Evolutionary conservation across 2,888 invertebrate genomes (phyloP).

Genomic region (Drosophila percnosoma): DNA sequence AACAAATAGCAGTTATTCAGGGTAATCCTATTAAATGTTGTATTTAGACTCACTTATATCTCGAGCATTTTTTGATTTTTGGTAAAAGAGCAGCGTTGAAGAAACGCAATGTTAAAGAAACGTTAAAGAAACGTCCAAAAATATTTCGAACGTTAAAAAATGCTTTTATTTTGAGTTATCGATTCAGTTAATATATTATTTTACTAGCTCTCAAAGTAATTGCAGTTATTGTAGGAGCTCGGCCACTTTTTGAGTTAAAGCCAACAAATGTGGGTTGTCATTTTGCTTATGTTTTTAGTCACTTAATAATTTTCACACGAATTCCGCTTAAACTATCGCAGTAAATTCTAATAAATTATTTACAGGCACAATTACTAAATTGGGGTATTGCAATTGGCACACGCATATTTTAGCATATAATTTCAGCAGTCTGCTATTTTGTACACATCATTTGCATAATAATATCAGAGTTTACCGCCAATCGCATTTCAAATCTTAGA

Average conservation of each 20-base stretch:
- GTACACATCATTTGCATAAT: slow-evolving; percentile 2
- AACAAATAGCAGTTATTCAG: neutral
- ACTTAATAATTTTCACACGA: neutral
- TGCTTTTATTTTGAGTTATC: neutral
- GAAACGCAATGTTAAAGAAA: neutral
- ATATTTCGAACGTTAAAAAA: too few species aligned
- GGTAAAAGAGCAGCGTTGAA: neutral
- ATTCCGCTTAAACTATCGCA: neutral
- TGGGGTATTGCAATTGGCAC: neutral
- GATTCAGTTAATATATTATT: neutral
- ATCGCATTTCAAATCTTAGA: neutral
- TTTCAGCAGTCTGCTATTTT: neutral
- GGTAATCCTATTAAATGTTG: neutral
- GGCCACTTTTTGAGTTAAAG: neutral
- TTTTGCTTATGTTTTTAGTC: neutral
- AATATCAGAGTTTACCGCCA: neutral
- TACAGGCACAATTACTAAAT: neutral
- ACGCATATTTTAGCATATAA: slow-evolving; percentile 1
- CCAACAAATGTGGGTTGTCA: neutral
- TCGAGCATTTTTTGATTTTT: neutral
- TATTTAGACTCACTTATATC: neutral
- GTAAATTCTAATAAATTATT: neutral
- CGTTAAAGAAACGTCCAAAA: too few species aligned
- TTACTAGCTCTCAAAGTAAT: neutral
- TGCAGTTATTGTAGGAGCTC: neutral